Conservation (phyloP, 2,888 invertebrate species). For the Ectemnius lituratus region DNA sequence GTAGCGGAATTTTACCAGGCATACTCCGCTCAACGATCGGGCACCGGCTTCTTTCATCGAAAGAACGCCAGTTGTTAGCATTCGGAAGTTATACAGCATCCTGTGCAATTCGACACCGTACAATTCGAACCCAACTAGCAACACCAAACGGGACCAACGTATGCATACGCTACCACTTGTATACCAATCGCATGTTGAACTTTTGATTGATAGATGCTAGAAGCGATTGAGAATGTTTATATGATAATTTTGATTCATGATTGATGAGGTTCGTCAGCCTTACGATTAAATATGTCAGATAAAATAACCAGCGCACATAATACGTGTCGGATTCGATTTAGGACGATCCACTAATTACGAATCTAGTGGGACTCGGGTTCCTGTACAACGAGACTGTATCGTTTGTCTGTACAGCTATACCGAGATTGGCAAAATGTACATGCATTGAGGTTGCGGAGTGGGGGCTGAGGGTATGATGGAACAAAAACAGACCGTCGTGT, state of each 20-base stretch:
- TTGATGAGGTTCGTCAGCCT: background rate
- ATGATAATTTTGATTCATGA: background rate
- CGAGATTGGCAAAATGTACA: background rate
- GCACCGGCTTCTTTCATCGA: too few species aligned
- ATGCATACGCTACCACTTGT: too few species aligned
- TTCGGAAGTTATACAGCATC: too few species aligned
- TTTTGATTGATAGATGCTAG: background rate
- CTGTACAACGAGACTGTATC: background rate
- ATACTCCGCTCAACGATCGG: too few species aligned
- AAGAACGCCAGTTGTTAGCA: too few species aligned
- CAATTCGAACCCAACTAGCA: too few species aligned
- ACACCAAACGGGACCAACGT: too few species aligned
- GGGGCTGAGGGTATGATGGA: background rate
- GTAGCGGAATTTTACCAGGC: background rate
- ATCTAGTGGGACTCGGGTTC: background rate
- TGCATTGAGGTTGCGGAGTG: background rate
- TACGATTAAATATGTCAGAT: background rate
- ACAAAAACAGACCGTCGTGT: background rate
- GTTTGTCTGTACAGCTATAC: background rate
- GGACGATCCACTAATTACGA: slow-evolving; percentile 9
- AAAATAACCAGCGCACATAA: background rate
- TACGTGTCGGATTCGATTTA: slow-evolving; percentile 8
- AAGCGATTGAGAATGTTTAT: slow-evolving; percentile 11
- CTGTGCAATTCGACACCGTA: too few species aligned
- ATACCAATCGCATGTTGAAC: too few species aligned